Evolutionary conservation across 2,797 vertebrate species (phyloP).

Genomic region (Pangasius krempfi): DNA sequence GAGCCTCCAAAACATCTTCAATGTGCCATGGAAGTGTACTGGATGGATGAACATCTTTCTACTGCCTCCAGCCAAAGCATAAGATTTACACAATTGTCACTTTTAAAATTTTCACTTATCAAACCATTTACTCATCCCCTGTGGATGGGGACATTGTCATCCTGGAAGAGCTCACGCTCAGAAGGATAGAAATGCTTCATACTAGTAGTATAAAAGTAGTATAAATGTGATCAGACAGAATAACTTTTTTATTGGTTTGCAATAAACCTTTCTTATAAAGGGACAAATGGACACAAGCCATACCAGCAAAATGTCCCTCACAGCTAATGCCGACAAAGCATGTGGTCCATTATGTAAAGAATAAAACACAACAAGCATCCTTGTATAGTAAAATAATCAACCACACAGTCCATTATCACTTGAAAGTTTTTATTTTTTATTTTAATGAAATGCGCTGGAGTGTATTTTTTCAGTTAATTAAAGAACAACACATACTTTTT

Average conservation of each 20-base stretch:
- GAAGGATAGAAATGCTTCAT: neutral
- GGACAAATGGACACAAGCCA: neutral
- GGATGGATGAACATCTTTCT: neutral
- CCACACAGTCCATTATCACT: neutral
- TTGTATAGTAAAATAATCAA: neutral
- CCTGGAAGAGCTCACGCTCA: neutral
- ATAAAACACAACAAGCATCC: neutral
- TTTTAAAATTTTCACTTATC: neutral
- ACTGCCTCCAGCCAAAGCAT: neutral
- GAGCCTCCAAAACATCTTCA: neutral
- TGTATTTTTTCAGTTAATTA: neutral
- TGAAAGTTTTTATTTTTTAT: neutral
- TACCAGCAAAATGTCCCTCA: neutral
- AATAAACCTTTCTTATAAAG: neutral
- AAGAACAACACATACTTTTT: neutral
- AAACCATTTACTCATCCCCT: neutral
- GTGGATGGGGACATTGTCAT: neutral
- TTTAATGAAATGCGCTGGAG: neutral
- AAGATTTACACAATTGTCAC: neutral
- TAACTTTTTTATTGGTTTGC: neutral
- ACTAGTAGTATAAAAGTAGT: neutral
- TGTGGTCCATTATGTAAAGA: neutral
- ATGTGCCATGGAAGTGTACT: neutral
- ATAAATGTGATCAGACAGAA: neutral
- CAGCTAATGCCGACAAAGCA: neutral